Base-by-base conservation (phyloP, 2,797 vertebrate species). In the Coreius guichenoti region DNA sequence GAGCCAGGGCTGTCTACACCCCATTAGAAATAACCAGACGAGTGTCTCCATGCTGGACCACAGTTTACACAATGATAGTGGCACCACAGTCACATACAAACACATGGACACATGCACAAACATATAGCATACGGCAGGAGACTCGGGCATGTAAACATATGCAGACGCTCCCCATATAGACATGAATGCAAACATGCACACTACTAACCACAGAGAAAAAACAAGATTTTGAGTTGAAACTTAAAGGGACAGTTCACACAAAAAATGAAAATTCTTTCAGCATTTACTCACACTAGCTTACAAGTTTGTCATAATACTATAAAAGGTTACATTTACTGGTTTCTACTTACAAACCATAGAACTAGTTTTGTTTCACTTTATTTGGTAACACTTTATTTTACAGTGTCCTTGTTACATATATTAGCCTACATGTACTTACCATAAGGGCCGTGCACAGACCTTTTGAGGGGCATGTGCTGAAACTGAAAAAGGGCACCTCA, bases 21-120 rank as follows among this genome's bases (percentile, higher is more conserved):
- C 85, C 78, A 86, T 87, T 87, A 87, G 72, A 87, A 87, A 87
- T 86, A 80, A 86, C 81, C 87, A 89, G 87, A 85, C 73, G 47
- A 85, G 75, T 36, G 82, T 87, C 86, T 89, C 84, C 77, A 61
- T 77, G 21, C 84, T 76, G 81, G 69, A 87, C 73, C 80, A 81
- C 82, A 54, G 89, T 90, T 90, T 89, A 90, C 63, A 89, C 63
- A 61, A 72, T 47, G 29, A 79, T 81, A 84, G 84, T 83, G 70
- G 78, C 74, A 86, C 86, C 81, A 83, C 82, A 84, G 77, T 86
- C 88, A 84, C 84, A 86, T 33, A 77, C 82, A 85, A 87, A 88
- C 77, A 76, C 36, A 49, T 84, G 49, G 47, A 86, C 56, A 75
- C 36, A 47, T 82, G 39, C 69, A 82, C 84, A 63, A 87, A 88